Conservation (phyloP, 2,797 vertebrate genomes). For the Sciurus carolinensis region DNA sequence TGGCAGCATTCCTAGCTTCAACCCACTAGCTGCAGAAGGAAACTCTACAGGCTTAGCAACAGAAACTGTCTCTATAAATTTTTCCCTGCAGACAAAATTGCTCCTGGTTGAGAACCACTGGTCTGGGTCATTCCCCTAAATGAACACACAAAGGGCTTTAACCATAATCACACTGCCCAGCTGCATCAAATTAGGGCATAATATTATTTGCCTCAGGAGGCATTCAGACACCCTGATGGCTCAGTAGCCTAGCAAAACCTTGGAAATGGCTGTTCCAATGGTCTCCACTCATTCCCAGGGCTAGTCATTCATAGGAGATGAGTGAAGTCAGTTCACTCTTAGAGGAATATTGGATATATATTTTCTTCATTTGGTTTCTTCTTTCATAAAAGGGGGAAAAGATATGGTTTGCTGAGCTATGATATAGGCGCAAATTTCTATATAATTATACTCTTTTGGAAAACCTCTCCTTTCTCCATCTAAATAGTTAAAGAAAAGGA, state of each 20-base stretch:
- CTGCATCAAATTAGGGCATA: not conserved
- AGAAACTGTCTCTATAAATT: not conserved
- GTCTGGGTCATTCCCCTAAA: conserved; percentile 10
- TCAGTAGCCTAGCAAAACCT: not conserved
- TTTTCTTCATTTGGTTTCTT: not conserved
- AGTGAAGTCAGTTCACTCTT: not conserved
- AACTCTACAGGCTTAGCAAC: not conserved
- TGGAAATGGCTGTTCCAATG: not conserved
- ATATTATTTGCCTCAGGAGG: not conserved
- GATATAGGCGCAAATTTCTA: not conserved
- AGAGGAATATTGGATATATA: not conserved
- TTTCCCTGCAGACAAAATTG: not conserved
- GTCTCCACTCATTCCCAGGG: not conserved
- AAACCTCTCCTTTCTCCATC: not conserved
- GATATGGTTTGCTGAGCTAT: not conserved
- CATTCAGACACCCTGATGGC: not conserved
- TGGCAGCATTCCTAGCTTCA: not conserved
- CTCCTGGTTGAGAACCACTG: not conserved
- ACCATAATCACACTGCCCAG: not conserved
- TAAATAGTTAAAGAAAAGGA: not conserved
- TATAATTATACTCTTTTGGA: not conserved
- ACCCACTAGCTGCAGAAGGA: not conserved
- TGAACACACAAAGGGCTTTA: not conserved
- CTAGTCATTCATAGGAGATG: not conserved
- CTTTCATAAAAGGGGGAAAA: not conserved